Conservation (phyloP, 2,888 invertebrate genomes). For the Agrochola lychnidis region DNA sequence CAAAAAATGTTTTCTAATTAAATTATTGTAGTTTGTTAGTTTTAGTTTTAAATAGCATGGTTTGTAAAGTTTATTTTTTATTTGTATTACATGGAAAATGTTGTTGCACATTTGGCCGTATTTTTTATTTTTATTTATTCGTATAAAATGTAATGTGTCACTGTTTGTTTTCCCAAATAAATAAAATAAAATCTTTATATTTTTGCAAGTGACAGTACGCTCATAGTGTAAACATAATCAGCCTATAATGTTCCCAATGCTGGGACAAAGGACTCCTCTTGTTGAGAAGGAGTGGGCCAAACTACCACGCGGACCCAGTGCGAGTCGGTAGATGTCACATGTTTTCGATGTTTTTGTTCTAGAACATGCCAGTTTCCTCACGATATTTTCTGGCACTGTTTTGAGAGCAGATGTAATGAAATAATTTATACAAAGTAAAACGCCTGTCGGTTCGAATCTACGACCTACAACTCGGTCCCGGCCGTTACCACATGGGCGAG, state of each 20-base stretch:
- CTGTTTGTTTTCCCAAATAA: no score
- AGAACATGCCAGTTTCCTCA: background rate
- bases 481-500: background rate
- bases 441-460: background rate
- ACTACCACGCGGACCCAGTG: background rate
- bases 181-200: constrained; percentile 5
- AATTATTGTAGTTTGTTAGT: no score
- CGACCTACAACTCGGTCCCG: background rate
- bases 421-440: background rate
- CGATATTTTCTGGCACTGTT: background rate
- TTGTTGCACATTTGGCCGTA: no score
- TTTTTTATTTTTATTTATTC: no score
- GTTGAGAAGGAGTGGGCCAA: background rate
- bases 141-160: no score
- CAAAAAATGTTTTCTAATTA: no score
- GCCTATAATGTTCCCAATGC: background rate
- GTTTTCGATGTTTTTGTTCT: background rate
- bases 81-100: no score
- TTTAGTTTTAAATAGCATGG: no score
- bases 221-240: constrained; percentile 41
- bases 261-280: background rate
- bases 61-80: no score
- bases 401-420: background rate
- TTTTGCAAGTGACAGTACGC: constrained; percentile 56
- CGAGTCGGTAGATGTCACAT: background rate